Conservation (phyloP, 1,140 invertebrate genomes). For the Bombus difficillimus region DNA sequence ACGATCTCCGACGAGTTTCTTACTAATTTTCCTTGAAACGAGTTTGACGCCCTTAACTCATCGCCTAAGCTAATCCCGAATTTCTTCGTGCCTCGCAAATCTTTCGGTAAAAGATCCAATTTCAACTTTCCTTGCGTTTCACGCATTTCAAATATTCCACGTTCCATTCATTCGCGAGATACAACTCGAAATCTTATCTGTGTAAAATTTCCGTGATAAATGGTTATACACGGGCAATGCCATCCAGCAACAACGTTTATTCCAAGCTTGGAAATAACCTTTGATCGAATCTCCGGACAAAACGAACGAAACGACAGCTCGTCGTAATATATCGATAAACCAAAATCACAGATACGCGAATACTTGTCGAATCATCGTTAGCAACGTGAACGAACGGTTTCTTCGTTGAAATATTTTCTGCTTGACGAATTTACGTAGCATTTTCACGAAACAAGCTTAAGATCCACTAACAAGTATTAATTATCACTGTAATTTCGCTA, state of each 20-base stretch:
- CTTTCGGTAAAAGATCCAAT: neutral
- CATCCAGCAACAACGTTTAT: neutral
- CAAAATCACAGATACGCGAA: neutral
- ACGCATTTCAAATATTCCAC: neutral
- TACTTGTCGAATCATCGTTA: neutral
- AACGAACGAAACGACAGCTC: neutral
- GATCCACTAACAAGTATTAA: constrained; percentile 7
- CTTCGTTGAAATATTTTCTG: neutral
- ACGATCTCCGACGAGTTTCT: neutral
- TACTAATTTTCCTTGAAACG: neutral
- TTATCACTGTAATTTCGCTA: constrained; percentile 3
- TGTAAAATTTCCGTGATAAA: neutral
- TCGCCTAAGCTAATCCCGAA: no score
- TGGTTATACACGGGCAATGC: neutral
- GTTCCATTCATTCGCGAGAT: neutral
- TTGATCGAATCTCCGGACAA: neutral
- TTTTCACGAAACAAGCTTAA: neutral
- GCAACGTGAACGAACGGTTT: neutral
- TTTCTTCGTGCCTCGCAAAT: neutral
- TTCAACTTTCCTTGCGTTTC: neutral
- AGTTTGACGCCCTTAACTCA: neutral
- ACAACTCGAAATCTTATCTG: neutral
- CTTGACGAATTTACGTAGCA: no score
- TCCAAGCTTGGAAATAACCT: neutral
- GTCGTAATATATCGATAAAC: neutral